Conservation (phyloP, 2,797 vertebrate species). For the Kryptolebias ocellatus region DNA sequence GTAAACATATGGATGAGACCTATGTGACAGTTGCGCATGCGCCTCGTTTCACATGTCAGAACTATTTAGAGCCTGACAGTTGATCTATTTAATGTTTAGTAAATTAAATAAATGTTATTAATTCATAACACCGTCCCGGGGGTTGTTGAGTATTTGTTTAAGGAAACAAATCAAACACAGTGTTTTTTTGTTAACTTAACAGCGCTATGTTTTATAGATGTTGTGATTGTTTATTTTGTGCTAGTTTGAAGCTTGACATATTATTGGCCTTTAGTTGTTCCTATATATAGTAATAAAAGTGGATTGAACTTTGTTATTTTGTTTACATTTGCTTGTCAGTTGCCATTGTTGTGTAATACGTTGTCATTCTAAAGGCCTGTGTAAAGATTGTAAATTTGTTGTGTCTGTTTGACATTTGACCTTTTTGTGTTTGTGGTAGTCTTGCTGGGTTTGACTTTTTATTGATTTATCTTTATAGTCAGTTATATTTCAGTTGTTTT, state of each 20-base stretch:
- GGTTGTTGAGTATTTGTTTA: neutral
- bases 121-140: neutral
- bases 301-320: neutral
- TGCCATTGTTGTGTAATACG: neutral
- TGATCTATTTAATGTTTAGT: slow-evolving; percentile 2
- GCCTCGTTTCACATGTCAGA: slow-evolving; percentile 40
- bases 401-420: no score
- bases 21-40: slow-evolving; percentile 57
- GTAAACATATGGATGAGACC: slow-evolving; percentile 63
- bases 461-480: neutral
- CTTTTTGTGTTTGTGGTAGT: neutral
- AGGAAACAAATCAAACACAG: neutral
- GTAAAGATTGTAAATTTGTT: neutral
- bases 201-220: neutral
- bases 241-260: neutral
- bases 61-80: neutral
- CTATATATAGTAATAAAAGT: no score
- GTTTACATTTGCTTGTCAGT: neutral
- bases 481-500: neutral
- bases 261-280: neutral
- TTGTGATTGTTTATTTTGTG: neutral
- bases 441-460: neutral
- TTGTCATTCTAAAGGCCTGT: neutral
- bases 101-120: neutral
- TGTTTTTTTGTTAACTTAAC: neutral